Base-by-base conservation (phyloP, 2,113 vertebrate species). In the Nanger granti region DNA sequence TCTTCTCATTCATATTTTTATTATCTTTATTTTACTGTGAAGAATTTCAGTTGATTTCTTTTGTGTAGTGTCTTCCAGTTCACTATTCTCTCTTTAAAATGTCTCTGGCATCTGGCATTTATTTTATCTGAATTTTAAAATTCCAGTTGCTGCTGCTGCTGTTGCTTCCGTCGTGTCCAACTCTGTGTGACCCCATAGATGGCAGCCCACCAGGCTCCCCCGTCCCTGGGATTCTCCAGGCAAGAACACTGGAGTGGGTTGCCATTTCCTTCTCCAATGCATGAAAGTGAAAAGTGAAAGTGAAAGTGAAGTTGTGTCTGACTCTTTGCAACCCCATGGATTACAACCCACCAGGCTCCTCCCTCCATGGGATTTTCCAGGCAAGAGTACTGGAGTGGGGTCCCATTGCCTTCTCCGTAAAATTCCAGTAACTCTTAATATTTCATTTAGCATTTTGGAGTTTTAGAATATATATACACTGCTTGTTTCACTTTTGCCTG, bases 151-250 rank as follows among this genome's bases (percentile, higher is more conserved):
- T 59, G 57, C 57, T 59, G 57, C 57, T 59, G 57, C 57, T 59
- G 57, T 59, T 0, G 9, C 24, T 59, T 59, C 57, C 0, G 0
- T 26, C 4, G 0, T 57, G 24, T 59, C 57, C 9, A 0, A 59
- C 57, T 59, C 22, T 59, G 24, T 26, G 57, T 4, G 57, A 59
- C 57, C 57, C 57, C 57, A 26, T 59, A 59, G 57, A 59, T 0
- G 1, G 24, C 24, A 26, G 57, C 57, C 24, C 57, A 11, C 24
- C 22, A 59, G 24, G 57, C 57, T 26, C 57, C 57, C 57, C 57
- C 24, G 0, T 59, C 57, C 57, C 57, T 59, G 57, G 57, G 57
- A 59, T 11, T 26, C 24, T 26, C 57, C 9, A 59, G 57, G 22
- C 22, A 59, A 59, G 22, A 59, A 59, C 22, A 59, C 57, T 59